Conservation (phyloP, 2,797 vertebrate species). For the Geotrypetes seraphini region DNA sequence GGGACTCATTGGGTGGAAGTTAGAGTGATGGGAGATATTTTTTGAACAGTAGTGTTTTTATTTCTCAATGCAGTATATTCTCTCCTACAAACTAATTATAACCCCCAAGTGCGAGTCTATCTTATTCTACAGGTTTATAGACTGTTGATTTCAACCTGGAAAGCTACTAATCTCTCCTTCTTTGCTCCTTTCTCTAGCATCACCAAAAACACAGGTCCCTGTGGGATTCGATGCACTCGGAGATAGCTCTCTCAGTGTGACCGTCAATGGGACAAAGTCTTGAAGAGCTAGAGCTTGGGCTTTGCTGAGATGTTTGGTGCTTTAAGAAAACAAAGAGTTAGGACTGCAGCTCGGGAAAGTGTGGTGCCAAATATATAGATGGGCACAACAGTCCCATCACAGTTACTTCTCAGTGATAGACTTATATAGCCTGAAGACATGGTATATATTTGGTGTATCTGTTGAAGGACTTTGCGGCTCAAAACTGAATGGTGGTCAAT, state of each 20-base stretch:
- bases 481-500: background rate
- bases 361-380: conserved; percentile 10
- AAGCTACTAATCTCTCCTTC: conserved; percentile 14
- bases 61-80: no score
- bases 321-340: conserved; percentile 10
- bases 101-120: no score
- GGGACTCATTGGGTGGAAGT: no score
- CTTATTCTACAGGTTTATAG: no score
- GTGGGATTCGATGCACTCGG: conserved; percentile 40
- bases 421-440: conserved; percentile 4
- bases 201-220: conserved; percentile 41
- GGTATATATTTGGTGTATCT: background rate
- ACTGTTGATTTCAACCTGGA: conserved; percentile 5
- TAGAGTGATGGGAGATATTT: no score
- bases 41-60: no score
- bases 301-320: background rate
- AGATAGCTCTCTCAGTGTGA: conserved; percentile 26
- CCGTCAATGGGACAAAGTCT: conserved; percentile 29
- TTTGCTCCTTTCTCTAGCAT: conserved; percentile 39
- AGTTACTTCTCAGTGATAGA: conserved; percentile 4
- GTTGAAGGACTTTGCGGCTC: conserved; percentile 1
- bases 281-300: conserved; percentile 31
- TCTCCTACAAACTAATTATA: no score
- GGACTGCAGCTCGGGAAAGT: conserved; percentile 8
- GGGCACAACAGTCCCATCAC: background rate